A percentile compares a stretch with the other conserved stretches of the same genome.
Conservation (phyloP, 37 sponge, comb jelly and placozoan genomes). For the Axinella damicornis region DNA sequence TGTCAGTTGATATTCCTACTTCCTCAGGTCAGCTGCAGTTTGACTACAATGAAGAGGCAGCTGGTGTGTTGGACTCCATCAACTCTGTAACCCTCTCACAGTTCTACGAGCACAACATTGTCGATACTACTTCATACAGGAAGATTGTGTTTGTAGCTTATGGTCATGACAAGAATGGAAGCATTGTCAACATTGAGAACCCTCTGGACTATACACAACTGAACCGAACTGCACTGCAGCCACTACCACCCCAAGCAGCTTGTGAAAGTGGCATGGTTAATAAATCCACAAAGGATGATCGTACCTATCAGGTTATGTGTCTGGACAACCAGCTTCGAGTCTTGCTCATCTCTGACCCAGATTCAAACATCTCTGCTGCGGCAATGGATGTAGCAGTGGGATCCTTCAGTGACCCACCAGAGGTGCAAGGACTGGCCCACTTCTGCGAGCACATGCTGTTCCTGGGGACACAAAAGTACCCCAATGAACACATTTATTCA, state of each 20-base stretch:
- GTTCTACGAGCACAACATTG: constrained; percentile 57
- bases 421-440: constrained; percentile 91
- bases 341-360: constrained; percentile 84
- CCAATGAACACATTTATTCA: constrained; percentile 66
- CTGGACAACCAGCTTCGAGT: constrained; percentile 79
- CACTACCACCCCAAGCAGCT: too few relatives aligned
- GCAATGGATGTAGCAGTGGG: constrained; percentile 88
- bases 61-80: constrained; percentile 5
- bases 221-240: too few relatives aligned
- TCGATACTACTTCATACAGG: background rate
- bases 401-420: constrained; percentile 76
- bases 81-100: background rate
- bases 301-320: constrained; percentile 48
- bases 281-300: constrained; percentile 10
- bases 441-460: constrained; percentile 99
- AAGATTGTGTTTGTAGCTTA: constrained; percentile 61
- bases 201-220: constrained; percentile 1
- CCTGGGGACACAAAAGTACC: constrained; percentile 93
- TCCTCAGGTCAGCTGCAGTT: constrained; percentile 51
- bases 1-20: too few relatives aligned
- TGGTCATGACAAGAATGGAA: constrained; percentile 25
- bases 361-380: constrained; percentile 72
- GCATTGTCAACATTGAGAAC: background rate
- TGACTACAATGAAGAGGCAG: constrained; percentile 35
- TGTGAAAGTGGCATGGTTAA: too few relatives aligned